Conservation (phyloP, 2,113 vertebrate genomes). For the Passer domesticus region DNA sequence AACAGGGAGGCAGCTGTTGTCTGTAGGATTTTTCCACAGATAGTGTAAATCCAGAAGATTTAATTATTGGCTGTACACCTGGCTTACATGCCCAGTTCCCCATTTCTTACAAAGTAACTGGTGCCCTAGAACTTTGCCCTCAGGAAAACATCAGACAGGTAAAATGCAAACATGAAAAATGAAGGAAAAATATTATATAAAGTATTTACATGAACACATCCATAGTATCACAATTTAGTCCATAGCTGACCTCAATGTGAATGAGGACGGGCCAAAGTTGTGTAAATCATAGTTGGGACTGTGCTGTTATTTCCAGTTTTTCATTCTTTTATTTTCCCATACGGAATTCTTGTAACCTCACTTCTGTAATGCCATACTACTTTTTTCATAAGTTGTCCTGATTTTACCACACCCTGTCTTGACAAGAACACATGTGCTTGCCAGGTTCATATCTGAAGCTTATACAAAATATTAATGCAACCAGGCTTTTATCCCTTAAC, state of each 20-base stretch:
- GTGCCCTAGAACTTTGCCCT: background rate
- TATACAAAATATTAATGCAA: background rate
- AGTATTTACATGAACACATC: background rate
- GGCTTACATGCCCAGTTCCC: background rate
- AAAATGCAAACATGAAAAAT: background rate
- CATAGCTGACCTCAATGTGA: background rate
- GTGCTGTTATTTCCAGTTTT: background rate
- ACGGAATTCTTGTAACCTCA: background rate
- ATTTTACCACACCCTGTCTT: background rate
- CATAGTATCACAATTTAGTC: background rate
- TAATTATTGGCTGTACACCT: background rate
- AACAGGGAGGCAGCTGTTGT: background rate
- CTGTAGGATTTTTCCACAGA: background rate
- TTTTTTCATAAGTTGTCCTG: background rate
- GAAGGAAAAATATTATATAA: background rate
- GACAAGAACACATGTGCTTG: background rate
- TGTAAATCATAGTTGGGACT: background rate
- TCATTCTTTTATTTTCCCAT: background rate
- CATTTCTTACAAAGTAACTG: background rate
- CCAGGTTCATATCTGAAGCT: background rate
- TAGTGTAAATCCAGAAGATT: background rate
- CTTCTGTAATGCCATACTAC: background rate
- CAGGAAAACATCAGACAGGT: background rate
- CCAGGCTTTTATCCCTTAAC: background rate
- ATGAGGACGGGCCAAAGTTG: background rate